phyloP scores from a whole-genome alignment of 2,113 vertebrate genomes.

The Donacobius atricapilla region DNA sequence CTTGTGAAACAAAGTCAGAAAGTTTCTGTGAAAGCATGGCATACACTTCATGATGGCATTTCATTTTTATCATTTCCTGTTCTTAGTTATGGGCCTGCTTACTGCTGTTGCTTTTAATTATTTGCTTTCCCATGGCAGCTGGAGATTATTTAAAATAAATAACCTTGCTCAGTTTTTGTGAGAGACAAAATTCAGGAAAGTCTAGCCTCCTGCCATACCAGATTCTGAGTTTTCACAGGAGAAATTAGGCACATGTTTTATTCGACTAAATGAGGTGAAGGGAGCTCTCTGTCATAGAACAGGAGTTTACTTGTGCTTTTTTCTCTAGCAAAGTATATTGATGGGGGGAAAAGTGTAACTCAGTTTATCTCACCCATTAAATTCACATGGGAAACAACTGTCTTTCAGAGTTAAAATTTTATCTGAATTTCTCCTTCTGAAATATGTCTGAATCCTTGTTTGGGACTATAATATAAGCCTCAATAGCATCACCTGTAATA shows the following conservation, averaged over 20 bases:
- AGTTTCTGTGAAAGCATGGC: not conserved
- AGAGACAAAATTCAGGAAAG: not conserved
- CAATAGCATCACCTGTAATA: not conserved
- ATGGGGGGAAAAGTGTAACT: accelerated
- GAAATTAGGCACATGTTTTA: not conserved
- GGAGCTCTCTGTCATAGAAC: not conserved
- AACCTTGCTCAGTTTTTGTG: not conserved
- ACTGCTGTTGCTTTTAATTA: not conserved
- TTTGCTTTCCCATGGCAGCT: not conserved
- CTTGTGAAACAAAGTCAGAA: not conserved
- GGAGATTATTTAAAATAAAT: not conserved
- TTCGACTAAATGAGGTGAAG: not conserved
- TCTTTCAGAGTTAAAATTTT: not conserved
- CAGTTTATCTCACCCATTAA: not conserved
- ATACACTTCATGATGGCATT: not conserved
- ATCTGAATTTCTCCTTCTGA: not conserved
- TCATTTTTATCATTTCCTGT: not conserved
- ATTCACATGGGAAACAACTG: not conserved
- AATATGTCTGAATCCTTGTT: not conserved
- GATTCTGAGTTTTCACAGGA: not conserved
- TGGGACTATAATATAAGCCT: not conserved
- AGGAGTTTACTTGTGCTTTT: not conserved
- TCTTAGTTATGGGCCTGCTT: not conserved
- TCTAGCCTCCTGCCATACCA: not conserved
- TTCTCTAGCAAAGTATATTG: not conserved